Conservation (phyloP, 2,797 vertebrate genomes). For the Falco concolor region DNA sequence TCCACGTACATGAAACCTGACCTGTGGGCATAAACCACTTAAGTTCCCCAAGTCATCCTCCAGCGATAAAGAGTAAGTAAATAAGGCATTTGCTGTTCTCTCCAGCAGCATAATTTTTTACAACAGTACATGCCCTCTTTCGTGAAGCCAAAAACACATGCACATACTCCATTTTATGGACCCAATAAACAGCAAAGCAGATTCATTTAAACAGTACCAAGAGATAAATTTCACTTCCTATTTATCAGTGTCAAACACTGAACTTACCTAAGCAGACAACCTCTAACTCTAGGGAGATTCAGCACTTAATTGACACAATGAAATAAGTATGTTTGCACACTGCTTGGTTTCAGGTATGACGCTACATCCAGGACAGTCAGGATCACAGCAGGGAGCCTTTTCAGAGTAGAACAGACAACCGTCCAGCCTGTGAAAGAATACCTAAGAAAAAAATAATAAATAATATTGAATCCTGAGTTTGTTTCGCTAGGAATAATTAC, state of each 20-base stretch:
- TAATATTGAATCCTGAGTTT: neutral
- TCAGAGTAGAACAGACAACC: neutral
- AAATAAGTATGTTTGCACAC: neutral
- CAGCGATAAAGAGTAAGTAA: neutral
- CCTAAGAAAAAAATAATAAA: neutral
- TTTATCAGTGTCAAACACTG: neutral
- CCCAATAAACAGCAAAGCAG: neutral
- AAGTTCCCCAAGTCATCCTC: neutral
- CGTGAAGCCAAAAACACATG: neutral
- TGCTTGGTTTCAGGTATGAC: neutral
- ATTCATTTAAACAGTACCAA: neutral
- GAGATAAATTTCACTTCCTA: neutral
- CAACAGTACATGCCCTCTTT: neutral
- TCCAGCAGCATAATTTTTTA: neutral
- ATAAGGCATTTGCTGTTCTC: slow-evolving; percentile 1
- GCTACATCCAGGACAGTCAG: accelerated
- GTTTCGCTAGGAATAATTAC: neutral
- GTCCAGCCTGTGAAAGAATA: neutral
- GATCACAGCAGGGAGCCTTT: neutral
- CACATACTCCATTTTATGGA: neutral
- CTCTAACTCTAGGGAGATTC: neutral
- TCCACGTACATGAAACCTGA: neutral
- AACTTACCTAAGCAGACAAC: neutral
- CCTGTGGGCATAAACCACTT: neutral
- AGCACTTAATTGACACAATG: neutral